phyloP scores from a whole-genome alignment of 2,888 invertebrate species.

The Agrilus biguttatus region DNA sequence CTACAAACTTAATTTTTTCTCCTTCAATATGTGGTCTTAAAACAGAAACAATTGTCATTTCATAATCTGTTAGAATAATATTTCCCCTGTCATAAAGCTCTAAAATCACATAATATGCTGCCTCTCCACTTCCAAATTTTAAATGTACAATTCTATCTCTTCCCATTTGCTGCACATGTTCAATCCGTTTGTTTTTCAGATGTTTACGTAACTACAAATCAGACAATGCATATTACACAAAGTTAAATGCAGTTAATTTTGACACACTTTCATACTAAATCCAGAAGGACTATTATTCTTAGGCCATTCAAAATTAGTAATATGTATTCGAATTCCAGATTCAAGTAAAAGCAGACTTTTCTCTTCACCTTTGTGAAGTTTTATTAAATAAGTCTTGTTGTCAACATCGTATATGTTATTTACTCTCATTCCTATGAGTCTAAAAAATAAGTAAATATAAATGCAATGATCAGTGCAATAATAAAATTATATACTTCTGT shows the following conservation, averaged over 20 bases:
- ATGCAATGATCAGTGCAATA: slow-evolving; percentile 6
- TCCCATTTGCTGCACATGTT: slow-evolving; percentile 73
- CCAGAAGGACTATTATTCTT: slow-evolving; percentile 91
- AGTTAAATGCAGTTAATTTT: slow-evolving; percentile 6
- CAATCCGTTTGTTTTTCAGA: slow-evolving; percentile 86
- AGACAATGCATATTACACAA: background rate
- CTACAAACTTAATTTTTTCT: slow-evolving; percentile 81
- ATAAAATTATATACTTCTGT: slow-evolving; percentile 46
- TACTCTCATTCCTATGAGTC: slow-evolving; percentile 81
- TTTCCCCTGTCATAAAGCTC: slow-evolving; percentile 96
- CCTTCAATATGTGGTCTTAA: slow-evolving; percentile 83
- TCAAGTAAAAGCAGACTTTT: slow-evolving; percentile 83
- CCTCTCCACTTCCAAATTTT: slow-evolving; percentile 88
- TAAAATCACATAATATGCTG: slow-evolving; percentile 86
- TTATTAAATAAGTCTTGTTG: slow-evolving; percentile 87
- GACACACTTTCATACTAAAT: slow-evolving; percentile 86
- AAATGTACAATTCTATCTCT: slow-evolving; percentile 88
- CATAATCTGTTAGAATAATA: slow-evolving; percentile 81
- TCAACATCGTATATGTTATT: slow-evolving; percentile 97
- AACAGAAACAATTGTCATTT: slow-evolving; percentile 84
- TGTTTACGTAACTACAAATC: slow-evolving; percentile 77
- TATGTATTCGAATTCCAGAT: slow-evolving; percentile 87
- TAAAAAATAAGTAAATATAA: slow-evolving; percentile 24
- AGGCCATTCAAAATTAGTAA: slow-evolving; percentile 95
- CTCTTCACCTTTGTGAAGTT: slow-evolving; percentile 69